Percentiles rank a stretch among this genome's conserved stretches.
Evolutionary conservation across 2,113 vertebrate species (phyloP).

Genomic region (Nicator chloris): DNA sequence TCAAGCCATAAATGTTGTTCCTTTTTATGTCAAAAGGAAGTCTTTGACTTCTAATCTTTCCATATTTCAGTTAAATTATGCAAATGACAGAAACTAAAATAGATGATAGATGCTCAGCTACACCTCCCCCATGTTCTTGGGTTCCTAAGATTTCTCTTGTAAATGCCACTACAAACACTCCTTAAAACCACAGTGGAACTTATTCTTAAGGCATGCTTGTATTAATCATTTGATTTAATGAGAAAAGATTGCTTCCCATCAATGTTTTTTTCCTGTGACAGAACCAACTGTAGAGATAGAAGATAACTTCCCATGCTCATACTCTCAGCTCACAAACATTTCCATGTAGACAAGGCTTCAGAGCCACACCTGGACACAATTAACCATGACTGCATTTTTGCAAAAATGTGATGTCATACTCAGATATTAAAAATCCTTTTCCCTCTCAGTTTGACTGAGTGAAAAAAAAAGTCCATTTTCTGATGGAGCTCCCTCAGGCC

Average conservation of each 20-base stretch:
- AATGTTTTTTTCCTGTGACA: neutral
- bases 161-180: neutral
- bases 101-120: neutral
- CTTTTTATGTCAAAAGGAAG: slow-evolving; percentile 3
- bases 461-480: neutral
- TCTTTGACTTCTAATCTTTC: slow-evolving; percentile 25
- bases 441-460: neutral
- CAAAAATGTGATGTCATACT: neutral
- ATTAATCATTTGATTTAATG: neutral
- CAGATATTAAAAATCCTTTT: neutral
- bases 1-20: slow-evolving; percentile 1
- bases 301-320: neutral
- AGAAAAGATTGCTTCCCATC: neutral
- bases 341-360: neutral
- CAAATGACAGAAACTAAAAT: slow-evolving; percentile 16
- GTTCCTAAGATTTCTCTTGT: neutral
- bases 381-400: neutral
- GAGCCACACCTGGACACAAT: neutral
- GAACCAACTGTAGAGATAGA: neutral
- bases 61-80: slow-evolving; percentile 25
- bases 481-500: neutral
- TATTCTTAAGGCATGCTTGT: neutral
- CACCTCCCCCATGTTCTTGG: neutral
- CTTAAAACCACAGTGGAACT: neutral
- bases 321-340: neutral